phyloP scores from a whole-genome alignment of 1,140 invertebrate genomes.

The Leguminivora glycinivorella region DNA sequence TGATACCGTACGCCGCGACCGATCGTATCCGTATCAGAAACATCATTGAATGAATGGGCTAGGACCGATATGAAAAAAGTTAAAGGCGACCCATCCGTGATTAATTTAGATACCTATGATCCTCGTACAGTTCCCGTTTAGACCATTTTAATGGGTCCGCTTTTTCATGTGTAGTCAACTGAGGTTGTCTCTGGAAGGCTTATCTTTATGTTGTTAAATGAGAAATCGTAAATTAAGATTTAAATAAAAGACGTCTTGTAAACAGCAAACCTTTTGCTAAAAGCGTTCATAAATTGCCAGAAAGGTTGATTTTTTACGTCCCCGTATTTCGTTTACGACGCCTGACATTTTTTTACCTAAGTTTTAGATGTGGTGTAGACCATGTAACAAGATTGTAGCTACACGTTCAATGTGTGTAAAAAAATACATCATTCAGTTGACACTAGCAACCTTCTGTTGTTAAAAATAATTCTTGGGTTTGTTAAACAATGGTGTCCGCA shows the following conservation, averaged over 20 bases:
- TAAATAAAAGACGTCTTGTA: slow-evolving; percentile 70
- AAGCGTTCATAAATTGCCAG: slow-evolving; percentile 65
- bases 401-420: slow-evolving; percentile 10
- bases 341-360: not conserved
- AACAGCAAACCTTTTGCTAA: slow-evolving; percentile 72
- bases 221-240: slow-evolving; percentile 68
- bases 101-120: slow-evolving; percentile 27
- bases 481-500: slow-evolving; percentile 33
- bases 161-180: slow-evolving; percentile 37
- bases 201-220: slow-evolving; percentile 56
- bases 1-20: slow-evolving; percentile 1
- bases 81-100: slow-evolving; percentile 20
- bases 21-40: slow-evolving; percentile 15
- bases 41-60: slow-evolving; percentile 25
- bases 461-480: slow-evolving; percentile 20
- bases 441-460: not conserved
- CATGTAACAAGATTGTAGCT: not conserved
- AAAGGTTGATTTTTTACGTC: slow-evolving; percentile 47
- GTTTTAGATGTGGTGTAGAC: slow-evolving; percentile 5
- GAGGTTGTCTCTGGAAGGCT: slow-evolving; percentile 44
- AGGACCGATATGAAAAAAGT: slow-evolving; percentile 16
- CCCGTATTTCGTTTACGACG: slow-evolving; percentile 35
- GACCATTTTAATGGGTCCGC: slow-evolving; percentile 33
- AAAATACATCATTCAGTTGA: slow-evolving; percentile 14
- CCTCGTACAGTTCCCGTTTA: slow-evolving; percentile 34